Evolutionary conservation across 1,140 invertebrate genomes (phyloP).

Genomic region (Bradysia coprophila): DNA sequence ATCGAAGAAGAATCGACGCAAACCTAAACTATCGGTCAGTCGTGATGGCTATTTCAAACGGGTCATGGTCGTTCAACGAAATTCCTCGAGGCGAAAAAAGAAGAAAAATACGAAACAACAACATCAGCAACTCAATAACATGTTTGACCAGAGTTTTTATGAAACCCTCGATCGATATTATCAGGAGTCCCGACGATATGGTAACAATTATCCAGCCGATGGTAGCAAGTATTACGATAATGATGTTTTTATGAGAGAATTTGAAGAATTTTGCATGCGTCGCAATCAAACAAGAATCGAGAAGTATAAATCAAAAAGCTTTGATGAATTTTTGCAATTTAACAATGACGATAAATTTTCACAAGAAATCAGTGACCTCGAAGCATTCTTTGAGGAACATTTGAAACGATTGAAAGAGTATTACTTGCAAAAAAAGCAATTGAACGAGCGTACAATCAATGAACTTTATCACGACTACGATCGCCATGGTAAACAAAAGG

Average conservation of each 20-base stretch:
- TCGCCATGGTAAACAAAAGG: no score
- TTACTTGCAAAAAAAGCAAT: slow-evolving; percentile 3
- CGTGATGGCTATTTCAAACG: slow-evolving; percentile 39
- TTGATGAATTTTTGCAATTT: background rate
- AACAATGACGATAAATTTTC: slow-evolving; percentile 2
- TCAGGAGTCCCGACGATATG: background rate
- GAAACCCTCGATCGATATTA: background rate
- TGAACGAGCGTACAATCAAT: slow-evolving; percentile 2
- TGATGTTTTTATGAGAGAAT: slow-evolving; percentile 2
- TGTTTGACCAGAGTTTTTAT: background rate
- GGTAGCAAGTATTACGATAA: background rate
- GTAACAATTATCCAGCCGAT: background rate
- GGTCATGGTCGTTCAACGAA: slow-evolving; percentile 22
- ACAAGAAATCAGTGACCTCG: slow-evolving; percentile 4
- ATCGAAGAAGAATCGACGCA: slow-evolving; percentile 19
- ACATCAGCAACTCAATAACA: background rate
- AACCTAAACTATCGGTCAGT: slow-evolving; percentile 28
- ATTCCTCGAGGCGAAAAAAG: slow-evolving; percentile 18
- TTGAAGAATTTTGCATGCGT: slow-evolving; percentile 3
- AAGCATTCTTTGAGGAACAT: slow-evolving; percentile 6
- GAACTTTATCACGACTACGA: slow-evolving; percentile 1
- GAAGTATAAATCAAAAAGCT: background rate
- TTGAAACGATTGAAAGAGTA: slow-evolving; percentile 3
- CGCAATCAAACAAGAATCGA: background rate
- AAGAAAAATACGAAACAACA: slow-evolving; percentile 8